These are phyloP conservation scores for Cerastoderma edule DNA, from an alignment of 2,888 invertebrate genomes.

Conservation along the genomic window DNA sequence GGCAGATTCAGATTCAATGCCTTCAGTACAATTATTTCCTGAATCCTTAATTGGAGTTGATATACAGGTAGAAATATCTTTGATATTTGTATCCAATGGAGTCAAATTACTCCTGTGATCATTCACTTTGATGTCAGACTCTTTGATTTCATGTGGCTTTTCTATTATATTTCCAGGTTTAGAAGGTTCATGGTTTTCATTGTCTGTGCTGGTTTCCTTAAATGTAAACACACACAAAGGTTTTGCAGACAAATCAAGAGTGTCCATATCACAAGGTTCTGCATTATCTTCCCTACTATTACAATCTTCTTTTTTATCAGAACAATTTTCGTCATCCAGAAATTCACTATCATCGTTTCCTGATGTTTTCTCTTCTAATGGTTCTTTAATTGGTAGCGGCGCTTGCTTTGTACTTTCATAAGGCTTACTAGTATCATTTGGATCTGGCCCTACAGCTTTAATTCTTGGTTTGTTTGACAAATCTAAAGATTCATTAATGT, in stretches of 20 bases:
- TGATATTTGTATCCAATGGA: neutral
- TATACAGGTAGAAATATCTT: no score
- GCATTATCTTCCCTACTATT: no score
- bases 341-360: neutral
- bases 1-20: no score
- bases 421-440: neutral
- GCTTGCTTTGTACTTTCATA: neutral
- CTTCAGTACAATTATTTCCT: no score
- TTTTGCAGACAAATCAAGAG: conserved; percentile 10
- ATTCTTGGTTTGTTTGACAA: conserved; percentile 17
- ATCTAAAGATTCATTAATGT: conserved; percentile 13
- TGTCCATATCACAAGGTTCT: no score
- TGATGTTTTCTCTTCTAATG: no score
- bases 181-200: neutral
- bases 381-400: no score
- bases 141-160: neutral
- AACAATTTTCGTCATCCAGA: no score
- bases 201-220: neutral
- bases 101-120: neutral
- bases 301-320: no score
- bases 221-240: conserved; percentile 21
- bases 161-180: neutral
- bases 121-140: neutral
- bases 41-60: no score
- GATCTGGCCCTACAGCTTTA: neutral